Percentiles rank a stretch among this genome's conserved stretches.
phyloP scores from a whole-genome alignment of 2,113 vertebrate species.

The Neolamprologus variostigma region DNA sequence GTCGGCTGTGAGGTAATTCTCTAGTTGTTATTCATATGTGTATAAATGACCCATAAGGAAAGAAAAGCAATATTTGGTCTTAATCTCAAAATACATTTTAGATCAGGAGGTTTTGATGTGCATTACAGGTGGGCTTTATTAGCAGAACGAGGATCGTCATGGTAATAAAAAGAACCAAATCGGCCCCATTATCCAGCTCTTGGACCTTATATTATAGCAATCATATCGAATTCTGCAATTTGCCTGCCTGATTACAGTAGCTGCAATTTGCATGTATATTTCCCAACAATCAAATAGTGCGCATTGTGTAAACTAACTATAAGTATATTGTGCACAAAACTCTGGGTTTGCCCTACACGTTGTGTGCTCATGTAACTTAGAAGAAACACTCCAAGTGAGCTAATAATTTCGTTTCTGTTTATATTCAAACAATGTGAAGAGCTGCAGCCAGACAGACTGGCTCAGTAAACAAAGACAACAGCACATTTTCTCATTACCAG shows the following conservation, averaged over 20 bases:
- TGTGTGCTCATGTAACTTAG: slow-evolving; percentile 27
- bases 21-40: slow-evolving; percentile 4
- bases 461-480: slow-evolving; percentile 67
- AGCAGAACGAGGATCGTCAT: background rate
- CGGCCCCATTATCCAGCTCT: background rate
- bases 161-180: background rate
- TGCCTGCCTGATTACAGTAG: background rate
- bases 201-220: background rate
- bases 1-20: background rate
- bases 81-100: background rate
- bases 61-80: background rate
- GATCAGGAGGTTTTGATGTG: background rate
- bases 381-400: slow-evolving; percentile 51
- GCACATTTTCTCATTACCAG: slow-evolving; percentile 70
- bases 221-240: background rate
- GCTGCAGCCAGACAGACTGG: slow-evolving; percentile 50
- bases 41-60: slow-evolving; percentile 1
- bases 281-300: background rate
- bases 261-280: background rate
- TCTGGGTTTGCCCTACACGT: background rate
- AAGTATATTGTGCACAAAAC: background rate
- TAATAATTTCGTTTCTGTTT: slow-evolving; percentile 59
- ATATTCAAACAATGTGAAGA: slow-evolving; percentile 65
- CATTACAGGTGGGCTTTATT: background rate
- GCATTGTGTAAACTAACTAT: background rate